Evolutionary conservation across 2,113 vertebrate genomes (phyloP).

Genomic region (Papio anubis): DNA sequence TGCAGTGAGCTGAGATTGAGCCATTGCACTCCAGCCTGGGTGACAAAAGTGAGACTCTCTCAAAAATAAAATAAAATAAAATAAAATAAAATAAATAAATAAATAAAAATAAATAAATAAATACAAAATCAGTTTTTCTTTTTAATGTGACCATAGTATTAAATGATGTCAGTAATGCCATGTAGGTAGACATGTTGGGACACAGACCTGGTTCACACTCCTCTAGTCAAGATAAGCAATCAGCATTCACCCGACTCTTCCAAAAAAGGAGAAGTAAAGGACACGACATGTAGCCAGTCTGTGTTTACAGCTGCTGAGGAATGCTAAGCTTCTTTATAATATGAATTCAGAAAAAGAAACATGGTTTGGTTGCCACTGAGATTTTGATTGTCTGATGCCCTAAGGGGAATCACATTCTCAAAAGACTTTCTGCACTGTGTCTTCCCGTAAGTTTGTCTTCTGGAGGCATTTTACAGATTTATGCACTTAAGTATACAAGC

Average conservation of each 20-base stretch:
- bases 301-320: neutral
- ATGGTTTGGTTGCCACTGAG: constrained; percentile 1
- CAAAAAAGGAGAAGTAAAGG: neutral
- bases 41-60: too few relatives aligned
- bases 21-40: too few relatives aligned
- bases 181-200: neutral
- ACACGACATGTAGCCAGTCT: neutral
- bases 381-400: neutral
- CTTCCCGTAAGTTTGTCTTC: constrained; percentile 8
- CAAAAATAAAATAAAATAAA: too few relatives aligned
- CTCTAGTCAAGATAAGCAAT: neutral
- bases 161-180: neutral
- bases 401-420: neutral
- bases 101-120: too few relatives aligned
- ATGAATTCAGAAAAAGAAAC: neutral
- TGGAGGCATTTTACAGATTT: neutral
- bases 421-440: neutral
- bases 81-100: too few relatives aligned
- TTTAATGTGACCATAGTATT: neutral
- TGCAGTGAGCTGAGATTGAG: too few relatives aligned
- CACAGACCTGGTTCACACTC: neutral
- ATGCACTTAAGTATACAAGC: neutral
- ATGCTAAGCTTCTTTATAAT: neutral
- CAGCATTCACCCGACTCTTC: neutral
- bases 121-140: neutral